Evolutionary conservation across 1,140 invertebrate species (phyloP).

Genomic region (Catajapyx aquilonaris): DNA sequence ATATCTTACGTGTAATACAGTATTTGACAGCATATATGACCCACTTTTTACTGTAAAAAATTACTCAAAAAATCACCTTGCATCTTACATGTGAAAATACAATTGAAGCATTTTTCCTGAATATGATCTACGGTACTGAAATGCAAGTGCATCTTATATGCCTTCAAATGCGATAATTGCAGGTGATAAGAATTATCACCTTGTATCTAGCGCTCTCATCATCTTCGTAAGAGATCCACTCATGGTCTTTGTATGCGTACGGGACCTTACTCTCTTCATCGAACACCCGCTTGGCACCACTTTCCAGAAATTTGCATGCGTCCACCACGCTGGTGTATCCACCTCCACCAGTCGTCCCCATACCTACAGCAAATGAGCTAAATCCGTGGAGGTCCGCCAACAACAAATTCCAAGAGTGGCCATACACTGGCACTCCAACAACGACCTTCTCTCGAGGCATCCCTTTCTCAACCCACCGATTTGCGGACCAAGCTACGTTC

Average conservation of each 20-base stretch:
- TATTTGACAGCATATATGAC: too few relatives aligned
- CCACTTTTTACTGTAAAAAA: too few relatives aligned
- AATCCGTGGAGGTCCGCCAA: slow-evolving; percentile 40
- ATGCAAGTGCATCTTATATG: too few relatives aligned
- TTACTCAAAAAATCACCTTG: too few relatives aligned
- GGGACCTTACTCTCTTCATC: slow-evolving; percentile 50
- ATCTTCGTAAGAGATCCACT: slow-evolving; percentile 43
- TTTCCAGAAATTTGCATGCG: slow-evolving; percentile 39
- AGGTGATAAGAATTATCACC: too few relatives aligned
- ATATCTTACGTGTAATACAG: too few relatives aligned
- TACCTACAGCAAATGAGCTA: slow-evolving; percentile 43
- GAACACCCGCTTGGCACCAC: slow-evolving; percentile 28
- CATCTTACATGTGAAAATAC: too few relatives aligned
- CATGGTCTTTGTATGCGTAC: slow-evolving; percentile 43
- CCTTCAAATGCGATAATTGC: too few relatives aligned
- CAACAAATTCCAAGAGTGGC: slow-evolving; percentile 53
- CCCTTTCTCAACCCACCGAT: slow-evolving; percentile 57
- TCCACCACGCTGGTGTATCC: slow-evolving; percentile 49
- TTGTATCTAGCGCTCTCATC: background rate
- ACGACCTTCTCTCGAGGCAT: slow-evolving; percentile 64
- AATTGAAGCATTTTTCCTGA: too few relatives aligned
- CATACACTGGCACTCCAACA: slow-evolving; percentile 76
- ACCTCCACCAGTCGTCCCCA: slow-evolving; percentile 33
- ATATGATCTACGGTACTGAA: too few relatives aligned
- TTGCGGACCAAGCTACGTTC: slow-evolving; percentile 62